A percentile compares a stretch with the other conserved stretches of the same genome.
phyloP scores from a whole-genome alignment of 2,113 vertebrate species.

The Promerops cafer region DNA sequence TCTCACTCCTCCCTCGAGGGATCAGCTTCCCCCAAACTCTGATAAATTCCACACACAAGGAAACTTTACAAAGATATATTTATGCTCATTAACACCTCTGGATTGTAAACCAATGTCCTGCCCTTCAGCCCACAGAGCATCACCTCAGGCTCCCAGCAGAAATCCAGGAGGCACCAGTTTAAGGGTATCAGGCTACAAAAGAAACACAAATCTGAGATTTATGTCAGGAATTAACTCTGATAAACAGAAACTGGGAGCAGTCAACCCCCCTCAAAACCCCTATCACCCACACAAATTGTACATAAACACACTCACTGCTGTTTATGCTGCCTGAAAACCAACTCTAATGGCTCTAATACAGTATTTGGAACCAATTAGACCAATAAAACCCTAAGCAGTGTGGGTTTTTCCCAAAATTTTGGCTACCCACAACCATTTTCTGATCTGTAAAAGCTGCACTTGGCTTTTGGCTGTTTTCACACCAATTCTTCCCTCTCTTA shows the following conservation, averaged over 20 bases:
- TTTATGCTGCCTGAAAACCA: not conserved
- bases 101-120: not conserved
- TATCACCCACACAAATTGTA: not conserved
- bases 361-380: not conserved
- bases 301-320: not conserved
- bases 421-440: not conserved
- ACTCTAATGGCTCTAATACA: not conserved
- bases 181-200: not conserved
- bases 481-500: not conserved
- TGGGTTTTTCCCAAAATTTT: not conserved
- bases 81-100: not conserved
- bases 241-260: not conserved
- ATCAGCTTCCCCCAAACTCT: not conserved
- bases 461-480: not conserved
- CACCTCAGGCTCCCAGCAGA: not conserved
- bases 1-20: not conserved
- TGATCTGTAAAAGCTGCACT: not conserved
- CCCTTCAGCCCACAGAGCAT: not conserved
- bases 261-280: not conserved
- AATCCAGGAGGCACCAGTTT: not conserved
- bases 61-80: not conserved
- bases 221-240: not conserved
- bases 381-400: not conserved
- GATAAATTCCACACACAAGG: not conserved
- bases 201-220: not conserved